A percentile compares a stretch with the other conserved stretches of the same genome.
phyloP scores from a whole-genome alignment of 2,797 vertebrate genomes.

The Amphiprion clarkii region DNA sequence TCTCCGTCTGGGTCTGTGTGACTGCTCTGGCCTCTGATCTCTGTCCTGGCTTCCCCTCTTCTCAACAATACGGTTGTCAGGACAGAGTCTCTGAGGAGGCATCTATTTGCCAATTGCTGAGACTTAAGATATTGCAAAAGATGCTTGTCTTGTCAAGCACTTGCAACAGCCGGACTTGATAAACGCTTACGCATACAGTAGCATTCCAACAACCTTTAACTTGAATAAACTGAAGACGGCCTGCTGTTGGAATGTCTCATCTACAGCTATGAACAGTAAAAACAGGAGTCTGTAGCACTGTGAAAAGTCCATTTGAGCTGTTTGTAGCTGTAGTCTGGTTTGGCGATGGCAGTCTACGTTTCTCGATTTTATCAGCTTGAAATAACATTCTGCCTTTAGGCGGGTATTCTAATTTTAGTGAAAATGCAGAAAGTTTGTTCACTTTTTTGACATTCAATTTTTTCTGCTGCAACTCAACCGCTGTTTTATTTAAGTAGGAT shows the following conservation, averaged over 20 bases:
- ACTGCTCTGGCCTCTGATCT: conserved; percentile 65
- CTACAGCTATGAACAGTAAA: conserved; percentile 23
- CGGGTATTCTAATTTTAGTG: too few species aligned
- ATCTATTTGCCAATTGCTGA: conserved; percentile 68
- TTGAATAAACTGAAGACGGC: conserved; percentile 27
- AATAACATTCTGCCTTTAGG: too few species aligned
- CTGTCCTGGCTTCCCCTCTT: conserved; percentile 58
- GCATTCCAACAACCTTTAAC: conserved; percentile 48
- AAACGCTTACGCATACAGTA: conserved; percentile 59
- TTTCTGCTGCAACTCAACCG: too few species aligned
- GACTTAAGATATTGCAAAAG: conserved; percentile 73
- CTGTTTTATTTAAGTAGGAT: too few species aligned
- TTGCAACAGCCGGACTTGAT: conserved; percentile 59
- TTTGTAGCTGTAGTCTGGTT: too few species aligned
- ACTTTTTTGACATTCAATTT: too few species aligned
- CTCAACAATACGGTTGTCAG: conserved; percentile 68
- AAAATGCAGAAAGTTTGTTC: too few species aligned
- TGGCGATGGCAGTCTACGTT: too few species aligned
- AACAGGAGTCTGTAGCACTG: conserved; percentile 28
- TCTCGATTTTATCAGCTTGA: too few species aligned
- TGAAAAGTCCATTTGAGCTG: too few species aligned
- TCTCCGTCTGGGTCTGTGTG: conserved; percentile 52
- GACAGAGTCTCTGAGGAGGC: conserved; percentile 42
- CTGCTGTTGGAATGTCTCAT: conserved; percentile 8
- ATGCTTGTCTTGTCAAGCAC: conserved; percentile 60